Evolutionary conservation across 2,113 vertebrate genomes (phyloP).

Genomic region (Esox niger): DNA sequence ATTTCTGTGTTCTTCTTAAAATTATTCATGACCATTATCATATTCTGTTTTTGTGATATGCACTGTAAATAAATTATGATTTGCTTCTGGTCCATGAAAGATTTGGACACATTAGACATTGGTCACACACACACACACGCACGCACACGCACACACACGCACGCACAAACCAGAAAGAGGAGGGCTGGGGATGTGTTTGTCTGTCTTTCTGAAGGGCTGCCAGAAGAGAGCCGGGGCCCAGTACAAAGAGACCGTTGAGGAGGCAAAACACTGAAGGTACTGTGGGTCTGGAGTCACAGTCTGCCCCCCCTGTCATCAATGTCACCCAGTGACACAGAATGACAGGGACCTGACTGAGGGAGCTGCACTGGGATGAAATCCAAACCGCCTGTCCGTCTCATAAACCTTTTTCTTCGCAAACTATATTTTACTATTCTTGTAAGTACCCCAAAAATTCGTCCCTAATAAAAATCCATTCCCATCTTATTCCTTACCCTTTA

Average conservation of each 20-base stretch:
- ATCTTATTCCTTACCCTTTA: too few species aligned
- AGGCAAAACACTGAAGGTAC: not conserved
- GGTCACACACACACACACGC: not conserved
- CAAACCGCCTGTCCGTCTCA: not conserved
- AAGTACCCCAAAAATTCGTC: too few species aligned
- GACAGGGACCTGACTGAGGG: constrained; percentile 3
- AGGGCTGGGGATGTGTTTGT: not conserved
- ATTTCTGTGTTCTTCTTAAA: too few species aligned
- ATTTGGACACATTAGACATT: not conserved
- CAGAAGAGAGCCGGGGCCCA: not conserved
- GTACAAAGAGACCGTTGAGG: constrained; percentile 2
- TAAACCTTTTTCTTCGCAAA: too few species aligned
- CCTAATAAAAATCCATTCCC: too few species aligned
- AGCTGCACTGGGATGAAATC: not conserved
- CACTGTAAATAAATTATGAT: too few species aligned
- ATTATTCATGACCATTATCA: too few species aligned
- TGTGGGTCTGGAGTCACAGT: not conserved
- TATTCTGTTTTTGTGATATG: too few species aligned
- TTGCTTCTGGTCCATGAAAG: too few species aligned
- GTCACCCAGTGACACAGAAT: not conserved
- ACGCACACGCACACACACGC: not conserved
- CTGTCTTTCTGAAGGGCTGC: constrained; percentile 4
- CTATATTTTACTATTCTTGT: too few species aligned
- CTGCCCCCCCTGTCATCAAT: not conserved
- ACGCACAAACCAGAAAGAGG: not conserved